Conservation (phyloP, 2,888 invertebrate species). For the Tetragonula carbonaria region DNA sequence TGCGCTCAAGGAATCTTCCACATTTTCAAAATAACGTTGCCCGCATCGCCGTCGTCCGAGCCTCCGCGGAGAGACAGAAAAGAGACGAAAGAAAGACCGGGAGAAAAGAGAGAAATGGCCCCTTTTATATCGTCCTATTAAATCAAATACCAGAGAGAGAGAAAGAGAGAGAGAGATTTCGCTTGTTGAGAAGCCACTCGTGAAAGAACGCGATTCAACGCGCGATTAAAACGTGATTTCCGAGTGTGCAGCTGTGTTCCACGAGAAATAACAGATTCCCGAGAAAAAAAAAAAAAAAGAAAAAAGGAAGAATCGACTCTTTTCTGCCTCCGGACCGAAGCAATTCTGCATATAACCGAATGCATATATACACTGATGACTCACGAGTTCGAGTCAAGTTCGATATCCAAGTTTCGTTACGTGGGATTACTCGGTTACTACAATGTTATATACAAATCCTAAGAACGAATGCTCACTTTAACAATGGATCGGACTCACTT, state of each 20-base stretch:
- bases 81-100: neutral
- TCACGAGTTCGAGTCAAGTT: too few species aligned
- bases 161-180: neutral
- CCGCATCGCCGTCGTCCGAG: neutral
- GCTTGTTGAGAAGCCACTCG: constrained; percentile 20
- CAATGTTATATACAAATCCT: too few species aligned
- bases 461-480: too few species aligned
- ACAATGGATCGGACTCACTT: too few species aligned
- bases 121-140: constrained; percentile 50
- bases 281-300: neutral
- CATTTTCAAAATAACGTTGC: constrained; percentile 58
- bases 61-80: too few species aligned
- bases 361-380: too few species aligned
- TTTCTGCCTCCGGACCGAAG: neutral
- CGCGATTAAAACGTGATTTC: constrained; percentile 39
- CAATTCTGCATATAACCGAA: neutral
- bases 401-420: too few species aligned
- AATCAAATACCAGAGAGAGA: constrained; percentile 52
- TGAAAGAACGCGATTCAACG: constrained; percentile 34
- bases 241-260: constrained; percentile 29
- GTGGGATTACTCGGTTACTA: too few species aligned
- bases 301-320: neutral
- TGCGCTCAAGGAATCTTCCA: constrained; percentile 54
- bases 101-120: neutral
- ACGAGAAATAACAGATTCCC: neutral